Evolutionary conservation across 2,113 vertebrate genomes (phyloP).

Genomic region (Pleuronectes platessa): DNA sequence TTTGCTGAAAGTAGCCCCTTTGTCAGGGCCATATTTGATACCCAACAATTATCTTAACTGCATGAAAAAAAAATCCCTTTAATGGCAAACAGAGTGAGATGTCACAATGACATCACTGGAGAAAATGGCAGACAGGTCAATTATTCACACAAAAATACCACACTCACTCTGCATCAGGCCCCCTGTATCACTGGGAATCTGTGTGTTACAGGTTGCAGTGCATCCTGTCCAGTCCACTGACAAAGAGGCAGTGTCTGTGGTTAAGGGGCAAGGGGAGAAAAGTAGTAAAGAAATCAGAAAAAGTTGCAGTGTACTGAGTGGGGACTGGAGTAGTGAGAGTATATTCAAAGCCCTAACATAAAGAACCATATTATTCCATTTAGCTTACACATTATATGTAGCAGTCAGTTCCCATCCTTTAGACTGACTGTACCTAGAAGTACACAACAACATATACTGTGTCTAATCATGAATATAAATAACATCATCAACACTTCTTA

Average conservation of each 20-base stretch:
- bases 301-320: background rate
- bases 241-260: conserved; percentile 1
- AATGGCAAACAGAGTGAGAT: conserved; percentile 19
- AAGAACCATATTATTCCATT: background rate
- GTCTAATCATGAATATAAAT: conserved; percentile 1
- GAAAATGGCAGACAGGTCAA: conserved; percentile 11
- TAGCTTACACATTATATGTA: conserved; percentile 8
- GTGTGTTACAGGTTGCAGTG: background rate
- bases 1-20: background rate
- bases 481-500: background rate
- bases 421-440: background rate
- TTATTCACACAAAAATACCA: background rate
- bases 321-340: background rate
- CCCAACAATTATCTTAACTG: too few species aligned
- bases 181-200: background rate
- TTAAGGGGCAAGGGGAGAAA: background rate
- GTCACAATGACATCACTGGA: background rate
- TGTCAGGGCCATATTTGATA: too few species aligned
- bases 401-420: background rate
- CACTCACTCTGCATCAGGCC: background rate
- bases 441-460: conserved; percentile 9
- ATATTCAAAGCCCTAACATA: conserved; percentile 5
- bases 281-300: background rate
- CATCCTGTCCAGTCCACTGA: background rate
- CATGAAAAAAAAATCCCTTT: background rate